Percentiles rank a stretch among this genome's conserved stretches.
Evolutionary conservation across 2,113 vertebrate species (phyloP).

Genomic region (Pan troglodytes): DNA sequence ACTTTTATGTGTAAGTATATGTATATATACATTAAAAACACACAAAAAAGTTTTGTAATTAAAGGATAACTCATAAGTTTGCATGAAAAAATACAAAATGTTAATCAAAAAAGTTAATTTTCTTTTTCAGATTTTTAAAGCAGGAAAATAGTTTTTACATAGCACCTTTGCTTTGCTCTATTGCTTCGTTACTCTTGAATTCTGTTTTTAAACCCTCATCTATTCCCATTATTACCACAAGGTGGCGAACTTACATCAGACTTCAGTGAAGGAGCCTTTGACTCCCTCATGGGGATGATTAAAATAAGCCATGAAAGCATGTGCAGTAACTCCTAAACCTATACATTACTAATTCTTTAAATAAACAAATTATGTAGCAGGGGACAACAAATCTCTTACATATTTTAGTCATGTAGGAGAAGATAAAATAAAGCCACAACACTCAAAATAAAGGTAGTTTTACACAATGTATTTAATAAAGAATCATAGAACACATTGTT

Average conservation of each 20-base stretch:
- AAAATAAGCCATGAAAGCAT: not conserved
- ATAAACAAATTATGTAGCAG: not conserved
- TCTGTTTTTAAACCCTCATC: not conserved
- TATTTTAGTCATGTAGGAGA: not conserved
- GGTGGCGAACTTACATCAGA: not conserved
- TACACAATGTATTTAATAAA: not conserved
- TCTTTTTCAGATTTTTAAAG: not conserved
- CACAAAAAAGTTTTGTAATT: not conserved
- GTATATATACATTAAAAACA: not conserved
- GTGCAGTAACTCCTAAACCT: fast-evolving
- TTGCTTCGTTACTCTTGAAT: not conserved
- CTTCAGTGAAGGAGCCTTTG: not conserved
- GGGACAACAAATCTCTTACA: not conserved
- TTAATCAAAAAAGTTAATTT: not conserved
- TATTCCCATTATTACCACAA: not conserved
- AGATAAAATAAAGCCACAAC: not conserved
- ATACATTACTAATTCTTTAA: not conserved
- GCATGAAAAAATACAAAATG: not conserved
- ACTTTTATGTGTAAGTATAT: too few relatives aligned
- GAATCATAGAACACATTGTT: too few relatives aligned
- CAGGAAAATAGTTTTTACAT: not conserved
- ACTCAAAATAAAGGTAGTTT: not conserved
- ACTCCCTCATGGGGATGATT: fast-evolving
- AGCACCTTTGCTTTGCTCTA: not conserved
- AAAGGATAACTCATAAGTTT: not conserved